Evolutionary conservation across 1,140 invertebrate species (phyloP), one percentile per base, ranked within the genome.

Genomic region (Arctopsyche grandis): DNA sequence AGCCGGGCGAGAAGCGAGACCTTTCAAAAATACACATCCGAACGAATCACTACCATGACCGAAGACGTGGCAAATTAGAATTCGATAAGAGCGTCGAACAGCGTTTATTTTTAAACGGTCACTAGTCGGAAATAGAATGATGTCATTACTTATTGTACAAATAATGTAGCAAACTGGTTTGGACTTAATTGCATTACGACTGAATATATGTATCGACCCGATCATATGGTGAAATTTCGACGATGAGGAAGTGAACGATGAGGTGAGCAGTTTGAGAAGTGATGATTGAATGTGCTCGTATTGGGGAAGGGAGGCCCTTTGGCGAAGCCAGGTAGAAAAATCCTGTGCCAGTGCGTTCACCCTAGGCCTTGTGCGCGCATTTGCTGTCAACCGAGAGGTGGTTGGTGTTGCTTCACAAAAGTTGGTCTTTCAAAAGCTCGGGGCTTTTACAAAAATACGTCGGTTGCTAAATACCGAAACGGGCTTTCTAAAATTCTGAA

Each of bases 271-370:
- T 52, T 52, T 12, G 48, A 52, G 48, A 12, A 52, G 48, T 52
- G 10, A 16, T 52, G 48, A 52, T 52, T 52, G 48, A 52, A 16
- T 52, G 48, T 52, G 29, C 16, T 71, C 21, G 4, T 46, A 29
- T 46, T 56, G 22, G 71, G 43, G 48, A 48, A 74, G 71, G 71
- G 56, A 48, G 74, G 46, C 74, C 74, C 52, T 76, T 76, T 26
- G 74, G 52, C 71, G 56, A 63, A 29, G 74, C 71, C 74, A 76
- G 74, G 74, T 76, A 76, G 74, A 76, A 76, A 76, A 76, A 76
- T 76, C 74, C 74, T 76, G 74, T 44, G 74, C 74, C 74, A 76
- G 74, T 76, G 74, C 74, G 43, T 76, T 76, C 74, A 76, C 74
- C 74, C 74, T 76, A 76, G 52, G 56, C 29, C 38, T 29, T 60